Evolutionary conservation across 2,888 invertebrate species (phyloP), one percentile per base, ranked within the genome.

Genomic region (Tupiocoris notatus): DNA sequence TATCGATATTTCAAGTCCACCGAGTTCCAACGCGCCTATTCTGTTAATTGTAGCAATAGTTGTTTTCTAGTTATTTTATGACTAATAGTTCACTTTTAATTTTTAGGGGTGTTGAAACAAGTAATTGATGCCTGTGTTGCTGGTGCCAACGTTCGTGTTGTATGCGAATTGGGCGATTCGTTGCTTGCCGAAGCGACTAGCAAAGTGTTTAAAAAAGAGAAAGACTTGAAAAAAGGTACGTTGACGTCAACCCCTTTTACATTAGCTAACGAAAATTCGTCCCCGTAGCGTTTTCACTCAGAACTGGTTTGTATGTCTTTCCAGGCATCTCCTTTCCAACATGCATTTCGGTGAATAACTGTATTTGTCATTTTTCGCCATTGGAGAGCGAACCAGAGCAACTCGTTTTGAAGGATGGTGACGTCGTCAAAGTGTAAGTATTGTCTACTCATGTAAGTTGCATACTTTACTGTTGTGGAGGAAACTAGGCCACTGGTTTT

Each of bases 281-380:
- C n/a, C n/a, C n/a, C n/a, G n/a, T n/a, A n/a, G n/a, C n/a, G n/a
- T n/a, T n/a, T n/a, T n/a, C n/a, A n/a, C n/a, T n/a, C n/a, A n/a
- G n/a, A n/a, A n/a, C n/a, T n/a, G n/a, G n/a, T n/a, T n/a, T n/a
- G n/a, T n/a, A n/a, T 39, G 57, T 68, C 57, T 71, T 81, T 82
- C 6, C 81, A 88, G 88, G 89, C 81, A 95, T 98, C 83, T 98
- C 99, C 58, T 99, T 99, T 86, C 99, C 99, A 75, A 98, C 98
- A 78, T 99, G 98, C 86, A 90, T 99, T 79, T 98, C 98, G 20
- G 92, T 97, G 76, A 99, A 99, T 87, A 98, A 99, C 86, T 98
- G 98, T 86, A 96, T 99, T 84, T 99, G 99, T 85, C 99, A 99
- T 85, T 99, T 92, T 85, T 98, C 98, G 67, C 99, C 99, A 22